phyloP scores from a whole-genome alignment of 1,140 invertebrate species.

The Galleria mellonella region DNA sequence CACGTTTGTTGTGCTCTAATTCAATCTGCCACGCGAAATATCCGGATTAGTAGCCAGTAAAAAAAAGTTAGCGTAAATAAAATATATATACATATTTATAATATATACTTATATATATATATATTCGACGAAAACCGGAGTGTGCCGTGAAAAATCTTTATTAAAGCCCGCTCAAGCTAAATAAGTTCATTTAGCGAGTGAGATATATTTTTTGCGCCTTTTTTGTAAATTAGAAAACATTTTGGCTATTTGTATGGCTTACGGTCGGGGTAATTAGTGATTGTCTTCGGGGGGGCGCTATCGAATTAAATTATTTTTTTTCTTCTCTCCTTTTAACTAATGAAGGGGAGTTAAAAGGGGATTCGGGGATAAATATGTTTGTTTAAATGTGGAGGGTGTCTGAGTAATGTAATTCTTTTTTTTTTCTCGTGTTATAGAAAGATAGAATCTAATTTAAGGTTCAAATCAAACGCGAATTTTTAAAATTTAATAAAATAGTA shows the following conservation, averaged over 20 bases:
- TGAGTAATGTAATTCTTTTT: too few relatives aligned
- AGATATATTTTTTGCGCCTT: conserved; percentile 38
- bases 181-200: conserved; percentile 66
- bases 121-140: conserved; percentile 35
- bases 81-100: too few relatives aligned
- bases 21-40: too few relatives aligned
- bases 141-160: conserved; percentile 65
- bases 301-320: conserved; percentile 47
- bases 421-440: too few relatives aligned
- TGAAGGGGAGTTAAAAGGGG: conserved; percentile 29
- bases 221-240: conserved; percentile 68
- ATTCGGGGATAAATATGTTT: conserved; percentile 3
- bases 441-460: too few relatives aligned
- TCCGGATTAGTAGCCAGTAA: too few relatives aligned
- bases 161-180: conserved; percentile 64
- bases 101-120: too few relatives aligned
- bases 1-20: not conserved
- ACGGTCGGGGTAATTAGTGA: conserved; percentile 60
- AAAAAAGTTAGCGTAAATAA: too few relatives aligned
- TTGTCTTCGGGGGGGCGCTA: conserved; percentile 44
- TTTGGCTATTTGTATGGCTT: conserved; percentile 68
- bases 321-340: conserved; percentile 49
- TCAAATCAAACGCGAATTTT: too few relatives aligned
- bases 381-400: too few relatives aligned
- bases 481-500: too few relatives aligned